Percentiles rank a stretch among this genome's conserved stretches.
phyloP scores from a whole-genome alignment of 2,113 vertebrate species.

The Perccottus glenii region DNA sequence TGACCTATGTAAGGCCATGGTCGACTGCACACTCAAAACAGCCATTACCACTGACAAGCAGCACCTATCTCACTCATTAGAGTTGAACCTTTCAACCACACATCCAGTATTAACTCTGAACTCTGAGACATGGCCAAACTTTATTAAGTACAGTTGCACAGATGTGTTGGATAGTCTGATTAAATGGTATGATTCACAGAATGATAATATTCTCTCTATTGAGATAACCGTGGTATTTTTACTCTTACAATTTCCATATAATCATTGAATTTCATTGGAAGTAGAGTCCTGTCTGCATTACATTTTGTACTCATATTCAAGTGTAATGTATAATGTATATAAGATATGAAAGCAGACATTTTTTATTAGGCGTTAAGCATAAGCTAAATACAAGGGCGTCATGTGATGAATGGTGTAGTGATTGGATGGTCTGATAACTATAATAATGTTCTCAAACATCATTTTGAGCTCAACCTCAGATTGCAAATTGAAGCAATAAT shows the following conservation, averaged over 20 bases:
- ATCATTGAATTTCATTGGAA: too few relatives aligned
- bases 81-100: constrained; percentile 42
- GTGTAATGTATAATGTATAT: too few relatives aligned
- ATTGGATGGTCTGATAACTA: not conserved
- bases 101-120: constrained; percentile 41
- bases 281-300: too few relatives aligned
- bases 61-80: constrained; percentile 69
- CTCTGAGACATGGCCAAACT: constrained; percentile 26
- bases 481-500: too few relatives aligned
- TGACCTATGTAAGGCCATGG: constrained; percentile 51
- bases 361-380: not conserved
- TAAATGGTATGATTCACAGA: not conserved
- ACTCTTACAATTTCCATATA: not conserved
- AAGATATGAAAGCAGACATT: not conserved
- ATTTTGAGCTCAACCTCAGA: not conserved
- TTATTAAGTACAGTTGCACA: constrained; percentile 17
- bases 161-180: not conserved
- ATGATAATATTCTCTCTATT: not conserved
- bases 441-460: not conserved
- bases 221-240: not conserved
- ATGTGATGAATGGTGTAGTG: not conserved
- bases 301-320: too few relatives aligned
- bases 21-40: constrained; percentile 69
- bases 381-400: not conserved
- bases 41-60: constrained; percentile 71